These are phyloP conservation scores for Nematolebias whitei DNA, from an alignment of 2,113 vertebrate genomes.

Conservation along the genomic window DNA sequence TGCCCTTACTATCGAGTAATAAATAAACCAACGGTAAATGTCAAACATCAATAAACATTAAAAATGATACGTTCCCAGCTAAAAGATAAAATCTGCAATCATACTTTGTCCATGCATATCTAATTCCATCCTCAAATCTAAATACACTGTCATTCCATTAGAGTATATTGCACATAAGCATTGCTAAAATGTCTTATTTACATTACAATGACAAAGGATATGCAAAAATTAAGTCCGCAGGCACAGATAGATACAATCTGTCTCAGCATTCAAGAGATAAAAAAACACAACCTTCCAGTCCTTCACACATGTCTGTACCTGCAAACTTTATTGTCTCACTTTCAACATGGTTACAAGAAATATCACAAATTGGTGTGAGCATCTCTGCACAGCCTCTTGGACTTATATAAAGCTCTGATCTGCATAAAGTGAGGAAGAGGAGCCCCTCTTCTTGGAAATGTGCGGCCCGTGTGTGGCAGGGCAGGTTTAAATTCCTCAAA, in stretches of 20 bases:
- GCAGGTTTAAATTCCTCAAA: slow-evolving; percentile 72
- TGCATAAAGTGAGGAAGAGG: not conserved
- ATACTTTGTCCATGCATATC: not conserved
- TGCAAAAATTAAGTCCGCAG: not conserved
- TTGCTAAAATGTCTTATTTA: not conserved
- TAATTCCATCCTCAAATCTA: not conserved
- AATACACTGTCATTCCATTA: too few species aligned
- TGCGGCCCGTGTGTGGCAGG: slow-evolving; percentile 5
- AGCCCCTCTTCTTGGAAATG: slow-evolving; percentile 19
- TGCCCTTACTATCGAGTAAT: not conserved
- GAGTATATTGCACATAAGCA: not conserved
- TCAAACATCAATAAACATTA: too few species aligned
- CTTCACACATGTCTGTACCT: not conserved
- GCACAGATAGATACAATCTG: not conserved
- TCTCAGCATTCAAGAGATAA: too few species aligned
- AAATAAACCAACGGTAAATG: too few species aligned
- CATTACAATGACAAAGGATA: not conserved
- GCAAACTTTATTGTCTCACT: not conserved
- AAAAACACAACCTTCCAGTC: not conserved
- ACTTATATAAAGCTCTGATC: not conserved
- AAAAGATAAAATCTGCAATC: not conserved
- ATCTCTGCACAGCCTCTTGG: not conserved
- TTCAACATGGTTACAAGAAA: not conserved
- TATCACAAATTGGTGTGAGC: not conserved
- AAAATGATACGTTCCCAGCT: not conserved